phyloP scores from a whole-genome alignment of 2,888 invertebrate genomes.

The Limnephilus rhombicus region DNA sequence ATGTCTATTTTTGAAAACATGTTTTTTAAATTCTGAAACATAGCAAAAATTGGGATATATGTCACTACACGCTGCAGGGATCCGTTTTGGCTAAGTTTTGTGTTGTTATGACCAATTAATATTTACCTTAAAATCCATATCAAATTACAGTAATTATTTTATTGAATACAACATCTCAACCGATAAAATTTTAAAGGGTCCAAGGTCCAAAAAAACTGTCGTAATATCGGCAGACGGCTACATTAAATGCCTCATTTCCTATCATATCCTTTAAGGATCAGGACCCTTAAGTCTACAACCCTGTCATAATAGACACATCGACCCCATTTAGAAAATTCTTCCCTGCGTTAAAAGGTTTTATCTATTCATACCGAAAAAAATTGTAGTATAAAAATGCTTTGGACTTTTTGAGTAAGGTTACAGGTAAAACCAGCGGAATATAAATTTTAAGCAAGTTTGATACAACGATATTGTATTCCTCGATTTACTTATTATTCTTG shows the following conservation, averaged over 20 bases:
- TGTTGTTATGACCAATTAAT: background rate
- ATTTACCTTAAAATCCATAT: background rate
- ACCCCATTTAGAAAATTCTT: background rate
- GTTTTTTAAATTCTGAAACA: too few species aligned
- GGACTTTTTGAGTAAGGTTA: background rate
- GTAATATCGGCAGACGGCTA: constrained; percentile 14
- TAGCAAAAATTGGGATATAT: background rate
- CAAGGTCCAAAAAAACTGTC: background rate
- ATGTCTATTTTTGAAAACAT: too few species aligned
- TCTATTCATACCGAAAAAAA: background rate
- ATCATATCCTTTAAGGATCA: constrained; percentile 37
- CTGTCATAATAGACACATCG: constrained; percentile 17
- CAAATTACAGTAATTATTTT: background rate
- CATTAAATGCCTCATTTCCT: constrained; percentile 35
- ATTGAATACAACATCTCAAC: background rate
- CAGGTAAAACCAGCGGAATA: background rate
- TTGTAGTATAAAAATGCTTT: background rate
- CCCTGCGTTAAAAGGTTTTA: background rate
- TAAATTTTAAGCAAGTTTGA: background rate
- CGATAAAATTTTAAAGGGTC: background rate
- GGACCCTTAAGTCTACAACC: constrained; percentile 9
- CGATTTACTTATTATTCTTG: background rate
- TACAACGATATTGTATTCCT: background rate
- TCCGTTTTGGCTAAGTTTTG: background rate
- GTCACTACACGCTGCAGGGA: background rate